Percentiles rank a stretch among this genome's conserved stretches.
Conservation (phyloP, 2,797 vertebrate species). For the Phaenicophaeus curvirostris region DNA sequence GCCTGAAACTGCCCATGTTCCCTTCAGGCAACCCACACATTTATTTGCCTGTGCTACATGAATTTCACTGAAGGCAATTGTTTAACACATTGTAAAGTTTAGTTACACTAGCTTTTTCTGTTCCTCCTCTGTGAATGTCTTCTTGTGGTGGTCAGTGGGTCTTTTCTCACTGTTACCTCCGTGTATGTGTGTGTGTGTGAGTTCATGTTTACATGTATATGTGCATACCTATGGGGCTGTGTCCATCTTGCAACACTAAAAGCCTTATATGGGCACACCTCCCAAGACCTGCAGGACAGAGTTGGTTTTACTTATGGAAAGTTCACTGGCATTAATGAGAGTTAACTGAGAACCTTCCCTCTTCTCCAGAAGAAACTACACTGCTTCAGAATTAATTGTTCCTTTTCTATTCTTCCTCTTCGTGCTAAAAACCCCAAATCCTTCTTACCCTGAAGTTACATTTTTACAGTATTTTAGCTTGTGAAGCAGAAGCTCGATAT, state of each 20-base stretch:
- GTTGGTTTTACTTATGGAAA: not conserved
- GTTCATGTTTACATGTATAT: fast-evolving
- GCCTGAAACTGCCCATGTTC: not conserved
- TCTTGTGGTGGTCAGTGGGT: not conserved
- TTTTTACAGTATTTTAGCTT: not conserved
- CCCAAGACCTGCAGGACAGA: not conserved
- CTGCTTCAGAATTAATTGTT: not conserved
- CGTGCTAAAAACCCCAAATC: not conserved
- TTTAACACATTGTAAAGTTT: not conserved
- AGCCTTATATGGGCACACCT: not conserved
- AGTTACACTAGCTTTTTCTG: not conserved
- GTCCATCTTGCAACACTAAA: not conserved
- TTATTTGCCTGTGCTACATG: not conserved
- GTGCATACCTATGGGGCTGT: too few species aligned
- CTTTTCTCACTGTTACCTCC: not conserved
- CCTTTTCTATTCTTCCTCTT: not conserved
- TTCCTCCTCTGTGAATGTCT: not conserved
- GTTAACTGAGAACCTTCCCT: not conserved
- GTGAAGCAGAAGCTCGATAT: not conserved
- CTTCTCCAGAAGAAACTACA: not conserved
- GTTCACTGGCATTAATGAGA: not conserved
- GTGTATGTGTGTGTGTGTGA: too few species aligned
- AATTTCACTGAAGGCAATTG: not conserved
- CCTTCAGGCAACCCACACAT: fast-evolving
- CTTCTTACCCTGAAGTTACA: not conserved